Evolutionary conservation across 2,797 vertebrate species (phyloP), one percentile per base, ranked within the genome.

Genomic region (Malurus splendens): DNA sequence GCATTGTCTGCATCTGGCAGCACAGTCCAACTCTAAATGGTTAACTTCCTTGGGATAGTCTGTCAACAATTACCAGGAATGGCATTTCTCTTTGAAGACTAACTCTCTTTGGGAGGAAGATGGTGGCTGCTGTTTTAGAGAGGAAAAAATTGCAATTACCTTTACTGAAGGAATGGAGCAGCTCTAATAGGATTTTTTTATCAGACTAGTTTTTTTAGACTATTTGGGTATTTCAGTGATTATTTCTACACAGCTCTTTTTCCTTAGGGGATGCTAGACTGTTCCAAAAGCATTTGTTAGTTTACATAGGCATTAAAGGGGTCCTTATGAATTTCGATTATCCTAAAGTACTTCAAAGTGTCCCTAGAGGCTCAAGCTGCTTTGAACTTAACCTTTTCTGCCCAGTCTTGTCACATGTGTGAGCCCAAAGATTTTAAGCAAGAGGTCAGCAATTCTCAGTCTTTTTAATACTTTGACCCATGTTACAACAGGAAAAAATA

Each of bases 361-460:
- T 94, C 91, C 81, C 87, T 90, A 93, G 90, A 94, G 86, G 86
- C 93, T 82, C 60, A 61, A 15, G 74, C 89, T 90, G 83, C 86
- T 94, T 95, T 93, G 92, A 94, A 94, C 90, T 88, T 94, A 91
- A 92, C 88, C 80, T 92, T 64, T 93, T 94, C 60, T 92, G 75
- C 83, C 67, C 74, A 79, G 42, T 84, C 86, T 90, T 88, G 83
- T 94, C 67, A 27, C 66, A 67, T 33, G 45, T 86, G 74, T 72
- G 54, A 92, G 71, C 75, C 74, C 72, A 84, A 93, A 88, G 80
- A 89, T 42, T 92, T 76, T 78, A 89, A 87, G 82, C 38, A 86
- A 81, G 91, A 93, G 77, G 48, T 92, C 4, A 27, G 77, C 32
- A 64, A 64, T 93, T 90, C 83, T 84, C 60, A 80, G 75, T 54